Base-by-base conservation (phyloP, 1,140 invertebrate species). In the Ceratosolen solmsi region DNA sequence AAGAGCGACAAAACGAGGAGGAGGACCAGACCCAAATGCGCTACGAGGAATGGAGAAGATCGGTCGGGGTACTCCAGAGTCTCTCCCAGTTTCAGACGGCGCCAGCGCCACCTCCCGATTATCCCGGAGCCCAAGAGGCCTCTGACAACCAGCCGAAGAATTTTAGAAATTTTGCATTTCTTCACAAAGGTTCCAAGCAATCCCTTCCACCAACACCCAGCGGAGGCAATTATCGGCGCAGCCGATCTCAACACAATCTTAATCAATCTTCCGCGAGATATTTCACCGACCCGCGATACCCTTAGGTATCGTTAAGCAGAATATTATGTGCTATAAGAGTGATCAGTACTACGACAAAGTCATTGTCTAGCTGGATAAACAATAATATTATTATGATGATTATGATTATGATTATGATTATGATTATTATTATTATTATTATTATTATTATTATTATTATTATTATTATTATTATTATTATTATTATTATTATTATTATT, bases 41-140 rank as follows among this genome's bases (percentile, higher is more conserved):
- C 36, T 95, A 95, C 85, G 93, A 94, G 56, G 94, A 94, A 0
- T 96, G 95, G 95, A 93, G 95, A 80, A 93, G 94, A 76, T 94
- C 94, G 3, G 92, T 92, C 60, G 93, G 93, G 41, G 87, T 92
- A 13, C 90, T 93, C 0, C 92, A 92, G 49, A 88, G 86, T 8
- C 84, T 91, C 22, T 94, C 93, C 79, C 93, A 94, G 83, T 94
- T 94, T 82, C 93, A 94, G 63, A 87, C 88, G 15, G 60, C 85
- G 33, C 71, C 87, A 80, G 36, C 88, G 73, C 87, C 89, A 1
- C 87, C 86, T 4, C 89, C 88, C 0, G 90, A 92, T 71, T 91
- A 91, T 74, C 88, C 89, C 22, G 89, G 88, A 0, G 85, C 88
- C 9, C 82, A 76, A 22, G 9, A 4, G 8, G 5, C 15, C 17